These are phyloP conservation scores for Parascotia fuliginaria DNA, from an alignment of 2,888 invertebrate genomes.

Conservation along the genomic window DNA sequence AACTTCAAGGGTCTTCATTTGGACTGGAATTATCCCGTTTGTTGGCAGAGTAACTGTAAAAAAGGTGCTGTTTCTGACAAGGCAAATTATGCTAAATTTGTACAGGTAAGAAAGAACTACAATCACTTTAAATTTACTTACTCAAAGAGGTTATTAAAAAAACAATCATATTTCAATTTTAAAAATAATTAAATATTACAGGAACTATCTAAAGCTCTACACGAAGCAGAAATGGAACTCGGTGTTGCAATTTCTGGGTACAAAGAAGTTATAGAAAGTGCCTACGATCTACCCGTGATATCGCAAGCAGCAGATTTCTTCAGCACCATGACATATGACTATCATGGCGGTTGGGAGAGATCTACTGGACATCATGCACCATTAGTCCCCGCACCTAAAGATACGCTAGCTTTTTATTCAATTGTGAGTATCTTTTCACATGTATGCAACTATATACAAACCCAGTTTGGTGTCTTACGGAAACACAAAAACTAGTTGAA, in stretches of 20 bases:
- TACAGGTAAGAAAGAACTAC: too few species aligned
- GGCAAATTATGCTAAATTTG: constrained; percentile 90
- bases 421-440: constrained; percentile 82
- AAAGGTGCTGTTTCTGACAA: constrained; percentile 92
- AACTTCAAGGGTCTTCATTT: constrained; percentile 95
- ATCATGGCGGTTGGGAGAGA: constrained; percentile 95
- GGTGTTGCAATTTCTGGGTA: constrained; percentile 95
- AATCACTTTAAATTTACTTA: too few species aligned
- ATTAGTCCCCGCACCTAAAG: constrained; percentile 87
- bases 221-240: constrained; percentile 89
- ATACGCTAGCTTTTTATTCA: constrained; percentile 91
- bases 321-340: constrained; percentile 95
- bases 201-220: constrained; percentile 89
- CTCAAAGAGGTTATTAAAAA: too few species aligned
- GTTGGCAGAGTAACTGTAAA: constrained; percentile 96
- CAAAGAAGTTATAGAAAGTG: constrained; percentile 94
- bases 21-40: constrained; percentile 98
- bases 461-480: too few species aligned
- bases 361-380: constrained; percentile 94
- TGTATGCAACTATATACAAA: too few species aligned
- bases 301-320: constrained; percentile 91
- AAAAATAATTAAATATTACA: constrained; percentile 61
- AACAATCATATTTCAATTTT: too few species aligned
- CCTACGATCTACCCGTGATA: constrained; percentile 91
- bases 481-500: too few species aligned